Conservation (phyloP, 2,888 invertebrate genomes). For the Eupithecia dodoneata region DNA sequence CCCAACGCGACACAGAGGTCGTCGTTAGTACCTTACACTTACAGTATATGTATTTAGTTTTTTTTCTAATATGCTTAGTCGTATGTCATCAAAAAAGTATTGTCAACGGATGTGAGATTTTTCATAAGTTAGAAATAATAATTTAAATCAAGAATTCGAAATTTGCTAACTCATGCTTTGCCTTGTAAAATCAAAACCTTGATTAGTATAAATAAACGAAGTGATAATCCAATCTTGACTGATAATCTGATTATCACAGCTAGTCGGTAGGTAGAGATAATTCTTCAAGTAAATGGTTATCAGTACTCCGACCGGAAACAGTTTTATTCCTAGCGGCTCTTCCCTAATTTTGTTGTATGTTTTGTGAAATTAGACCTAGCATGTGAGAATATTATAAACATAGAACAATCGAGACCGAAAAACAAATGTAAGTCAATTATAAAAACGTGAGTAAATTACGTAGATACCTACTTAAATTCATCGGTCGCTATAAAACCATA, state of each 20-base stretch:
- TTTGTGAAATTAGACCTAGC: background rate
- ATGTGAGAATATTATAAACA: background rate
- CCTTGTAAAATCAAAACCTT: conserved; percentile 3
- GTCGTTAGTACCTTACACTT: no score
- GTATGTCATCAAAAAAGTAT: background rate
- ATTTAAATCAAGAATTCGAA: background rate
- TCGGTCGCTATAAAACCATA: no score
- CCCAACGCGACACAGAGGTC: no score
- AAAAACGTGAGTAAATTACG: no score
- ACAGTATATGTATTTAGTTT: background rate
- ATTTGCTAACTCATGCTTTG: background rate
- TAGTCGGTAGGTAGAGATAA: background rate
- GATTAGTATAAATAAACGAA: background rate
- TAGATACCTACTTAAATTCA: no score
- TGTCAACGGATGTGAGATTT: background rate
- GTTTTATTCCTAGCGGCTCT: background rate
- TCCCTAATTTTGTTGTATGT: background rate
- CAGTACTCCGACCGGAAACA: background rate
- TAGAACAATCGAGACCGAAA: no score
- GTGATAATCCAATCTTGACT: background rate
- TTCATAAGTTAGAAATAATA: background rate
- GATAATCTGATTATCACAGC: background rate
- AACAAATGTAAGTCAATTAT: no score
- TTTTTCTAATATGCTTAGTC: background rate
- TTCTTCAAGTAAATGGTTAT: background rate